phyloP scores from a whole-genome alignment of 2,797 vertebrate genomes.

The Karalla daura region DNA sequence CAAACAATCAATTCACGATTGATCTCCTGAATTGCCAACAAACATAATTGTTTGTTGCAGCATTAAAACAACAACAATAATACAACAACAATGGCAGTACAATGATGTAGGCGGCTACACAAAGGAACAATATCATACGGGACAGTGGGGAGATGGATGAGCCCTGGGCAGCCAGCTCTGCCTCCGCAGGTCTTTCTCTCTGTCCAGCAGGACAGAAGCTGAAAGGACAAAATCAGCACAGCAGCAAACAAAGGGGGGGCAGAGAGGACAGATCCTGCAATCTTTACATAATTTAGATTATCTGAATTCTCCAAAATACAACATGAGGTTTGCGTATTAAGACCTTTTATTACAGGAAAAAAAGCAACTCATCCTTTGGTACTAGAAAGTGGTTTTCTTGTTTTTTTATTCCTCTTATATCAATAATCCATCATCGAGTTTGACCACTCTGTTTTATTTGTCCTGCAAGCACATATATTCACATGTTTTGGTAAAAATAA shows the following conservation, averaged over 20 bases:
- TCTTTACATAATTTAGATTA: constrained; percentile 50
- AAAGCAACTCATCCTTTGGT: not conserved
- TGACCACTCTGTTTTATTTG: not conserved
- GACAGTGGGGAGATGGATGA: constrained; percentile 52
- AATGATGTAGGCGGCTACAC: constrained; percentile 38
- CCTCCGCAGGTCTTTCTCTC: constrained; percentile 50
- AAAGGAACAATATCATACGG: constrained; percentile 41
- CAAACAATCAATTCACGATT: not conserved
- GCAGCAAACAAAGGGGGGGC: constrained; percentile 33
- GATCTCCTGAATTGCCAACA: not conserved
- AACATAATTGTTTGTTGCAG: not conserved
- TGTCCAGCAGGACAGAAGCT: constrained; percentile 43
- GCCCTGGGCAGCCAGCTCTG: constrained; percentile 38
- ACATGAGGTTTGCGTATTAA: not conserved
- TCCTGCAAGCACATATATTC: not conserved
- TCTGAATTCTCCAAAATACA: constrained; percentile 42
- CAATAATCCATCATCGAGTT: too few relatives aligned
- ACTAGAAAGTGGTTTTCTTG: too few relatives aligned
- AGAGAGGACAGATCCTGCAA: constrained; percentile 25
- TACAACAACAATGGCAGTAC: constrained; percentile 25
- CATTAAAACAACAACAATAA: constrained; percentile 16
- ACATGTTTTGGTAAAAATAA: not conserved
- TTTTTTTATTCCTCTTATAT: too few relatives aligned
- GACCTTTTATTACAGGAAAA: too few relatives aligned
- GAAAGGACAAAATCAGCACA: constrained; percentile 55